Conservation (phyloP, 2,113 vertebrate genomes). For the Procavia capensis region DNA sequence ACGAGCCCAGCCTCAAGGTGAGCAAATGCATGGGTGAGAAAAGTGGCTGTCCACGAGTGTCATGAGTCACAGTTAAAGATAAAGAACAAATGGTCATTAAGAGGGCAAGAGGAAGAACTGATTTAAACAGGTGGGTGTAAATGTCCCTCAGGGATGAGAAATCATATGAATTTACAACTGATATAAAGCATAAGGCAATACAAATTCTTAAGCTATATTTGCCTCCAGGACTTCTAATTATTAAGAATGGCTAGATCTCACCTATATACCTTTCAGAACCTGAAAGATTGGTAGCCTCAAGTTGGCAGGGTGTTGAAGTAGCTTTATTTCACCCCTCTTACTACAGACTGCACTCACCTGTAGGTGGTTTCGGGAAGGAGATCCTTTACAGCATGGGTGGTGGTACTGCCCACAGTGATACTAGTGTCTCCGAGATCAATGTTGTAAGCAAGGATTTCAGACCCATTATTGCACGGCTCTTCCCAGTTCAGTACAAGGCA, state of each 20-base stretch:
- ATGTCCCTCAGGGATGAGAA: background rate
- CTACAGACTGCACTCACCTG: constrained; percentile 86
- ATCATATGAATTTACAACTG: background rate
- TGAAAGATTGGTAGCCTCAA: background rate
- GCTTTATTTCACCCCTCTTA: background rate
- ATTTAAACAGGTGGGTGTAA: background rate
- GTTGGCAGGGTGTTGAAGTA: rapidly evolving
- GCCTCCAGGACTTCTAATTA: background rate
- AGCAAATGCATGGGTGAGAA: background rate
- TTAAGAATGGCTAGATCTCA: background rate
- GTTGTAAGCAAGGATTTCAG: constrained; percentile 93
- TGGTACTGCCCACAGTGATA: constrained; percentile 89
- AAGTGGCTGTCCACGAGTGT: background rate
- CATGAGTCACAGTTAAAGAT: background rate
- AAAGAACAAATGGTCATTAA: background rate
- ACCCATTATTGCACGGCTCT: constrained; percentile 95
- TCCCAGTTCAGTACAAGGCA: constrained; percentile 97
- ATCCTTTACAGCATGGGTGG: constrained; percentile 88
- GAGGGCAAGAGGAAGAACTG: background rate
- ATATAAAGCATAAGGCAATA: background rate
- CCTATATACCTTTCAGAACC: background rate
- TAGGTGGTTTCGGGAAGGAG: constrained; percentile 97
- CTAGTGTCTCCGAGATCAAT: constrained; percentile 91
- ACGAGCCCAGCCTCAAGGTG: background rate
- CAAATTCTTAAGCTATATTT: background rate